These are phyloP conservation scores for Gonioctena quinquepunctata DNA, from an alignment of 1,140 invertebrate genomes.

Conservation along the genomic window DNA sequence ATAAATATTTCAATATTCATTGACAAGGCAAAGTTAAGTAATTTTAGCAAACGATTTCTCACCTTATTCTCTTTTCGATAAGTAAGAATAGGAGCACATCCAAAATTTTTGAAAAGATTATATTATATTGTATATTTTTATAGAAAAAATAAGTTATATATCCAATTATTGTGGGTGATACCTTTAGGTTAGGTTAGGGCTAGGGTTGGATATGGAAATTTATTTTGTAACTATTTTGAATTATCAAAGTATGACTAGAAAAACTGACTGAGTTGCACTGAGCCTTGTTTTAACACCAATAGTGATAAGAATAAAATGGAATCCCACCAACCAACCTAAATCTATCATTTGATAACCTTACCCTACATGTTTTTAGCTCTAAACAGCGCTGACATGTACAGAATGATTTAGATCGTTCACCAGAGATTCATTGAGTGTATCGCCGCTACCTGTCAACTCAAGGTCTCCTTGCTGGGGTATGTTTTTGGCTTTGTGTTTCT, in stretches of 20 bases:
- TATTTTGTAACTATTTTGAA: too few relatives aligned
- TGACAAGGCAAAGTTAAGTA: neutral
- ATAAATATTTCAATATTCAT: neutral
- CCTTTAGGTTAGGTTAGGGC: neutral
- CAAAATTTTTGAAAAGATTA: slow-evolving; percentile 2
- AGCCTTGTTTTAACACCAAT: too few relatives aligned
- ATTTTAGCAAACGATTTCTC: too few relatives aligned
- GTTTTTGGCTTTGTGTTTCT: slow-evolving; percentile 49
- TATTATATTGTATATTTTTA: neutral
- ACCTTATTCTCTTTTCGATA: neutral
- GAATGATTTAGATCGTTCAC: slow-evolving; percentile 38
- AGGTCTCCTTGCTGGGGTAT: slow-evolving; percentile 30
- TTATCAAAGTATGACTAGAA: too few relatives aligned
- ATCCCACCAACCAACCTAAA: neutral
- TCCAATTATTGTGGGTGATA: neutral
- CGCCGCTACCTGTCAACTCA: slow-evolving; percentile 30
- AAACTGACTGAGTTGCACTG: too few relatives aligned
- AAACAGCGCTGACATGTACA: slow-evolving; percentile 52
- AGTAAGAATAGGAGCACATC: neutral
- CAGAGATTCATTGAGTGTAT: slow-evolving; percentile 25
- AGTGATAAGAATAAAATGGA: neutral
- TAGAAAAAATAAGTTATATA: slow-evolving; percentile 2
- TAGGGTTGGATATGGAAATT: too few relatives aligned
- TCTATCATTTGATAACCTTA: neutral
- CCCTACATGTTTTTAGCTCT: slow-evolving; percentile 12